Evolutionary conservation across 2,888 invertebrate species (phyloP), one percentile per base, ranked within the genome.

Genomic region (Drosophila nr. fundita): DNA sequence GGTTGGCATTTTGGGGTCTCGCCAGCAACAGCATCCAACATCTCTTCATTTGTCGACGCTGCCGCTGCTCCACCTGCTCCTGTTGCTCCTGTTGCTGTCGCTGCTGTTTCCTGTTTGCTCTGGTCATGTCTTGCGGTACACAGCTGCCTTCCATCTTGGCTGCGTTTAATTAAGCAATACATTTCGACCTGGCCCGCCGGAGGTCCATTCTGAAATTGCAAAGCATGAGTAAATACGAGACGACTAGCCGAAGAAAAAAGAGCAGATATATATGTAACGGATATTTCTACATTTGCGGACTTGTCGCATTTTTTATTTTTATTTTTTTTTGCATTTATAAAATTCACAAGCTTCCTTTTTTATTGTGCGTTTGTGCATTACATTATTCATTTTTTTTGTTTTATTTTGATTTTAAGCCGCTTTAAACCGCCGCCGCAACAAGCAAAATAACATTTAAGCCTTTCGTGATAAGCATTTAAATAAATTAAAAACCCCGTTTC

Each of bases 391-490:
- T 57, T 63, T 53, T 69, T 55, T 52, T 48, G 50, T 58, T 52
- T 42, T 57, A 57, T 54, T 71, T 57, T 52, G 55, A 55, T 55
- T 38, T 65, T 90, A 88, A 90, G 83, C 87, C 90, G 90, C 90
- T 88, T 88, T 86, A 77, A 77, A 83, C 80, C 87, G 87, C 82
- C 86, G 79, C 88, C 87, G 64, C 83, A 82, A 88, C 87, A 88
- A 89, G 83, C 86, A 80, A 80, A 86, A 89, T 77, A 87, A 84
- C 87, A 89, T 80, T 90, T 90, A 87, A 89, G 89, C 89, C 90
- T 82, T 87, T 87, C 88, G 83, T 85, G 87, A 89, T 89, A 89
- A 89, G 89, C 89, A 90, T 90, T 89, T 89, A 90, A 89, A 89
- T 89, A 90, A 90, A 89, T 89, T 89, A 89, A 89, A 90, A 78